These are phyloP conservation scores for Oncorhynchus nerka DNA, from an alignment of 2,113 vertebrate genomes.

Conservation along the genomic window DNA sequence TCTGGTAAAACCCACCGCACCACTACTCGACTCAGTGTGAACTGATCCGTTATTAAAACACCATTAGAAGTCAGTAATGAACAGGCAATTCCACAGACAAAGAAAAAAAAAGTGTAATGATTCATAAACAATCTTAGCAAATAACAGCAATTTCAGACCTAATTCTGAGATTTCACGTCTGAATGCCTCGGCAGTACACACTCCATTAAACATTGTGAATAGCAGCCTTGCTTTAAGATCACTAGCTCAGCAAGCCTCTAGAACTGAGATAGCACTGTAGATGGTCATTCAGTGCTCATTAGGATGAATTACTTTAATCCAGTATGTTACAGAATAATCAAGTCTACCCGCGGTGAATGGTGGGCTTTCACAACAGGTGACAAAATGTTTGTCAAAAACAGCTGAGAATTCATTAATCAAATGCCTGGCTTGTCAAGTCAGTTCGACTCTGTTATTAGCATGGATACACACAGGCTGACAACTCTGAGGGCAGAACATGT, in stretches of 20 bases:
- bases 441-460: background rate
- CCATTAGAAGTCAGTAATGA: constrained; percentile 54
- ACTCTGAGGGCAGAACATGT: background rate
- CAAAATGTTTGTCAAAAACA: constrained; percentile 10
- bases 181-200: constrained; percentile 56
- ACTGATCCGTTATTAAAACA: constrained; percentile 43
- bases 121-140: constrained; percentile 73
- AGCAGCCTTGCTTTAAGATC: constrained; percentile 48
- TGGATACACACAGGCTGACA: background rate
- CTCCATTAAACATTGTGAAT: constrained; percentile 60
- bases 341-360: constrained; percentile 26
- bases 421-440: background rate
- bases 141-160: constrained; percentile 77
- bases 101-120: constrained; percentile 60
- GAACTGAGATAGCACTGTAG: background rate
- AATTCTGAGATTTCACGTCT: constrained; percentile 75
- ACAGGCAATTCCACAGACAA: constrained; percentile 44
- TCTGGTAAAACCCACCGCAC: background rate
- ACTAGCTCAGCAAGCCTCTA: constrained; percentile 11
- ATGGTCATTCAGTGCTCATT: constrained; percentile 1
- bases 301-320: constrained; percentile 49
- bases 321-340: constrained; percentile 35
- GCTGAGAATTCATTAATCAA: constrained; percentile 6
- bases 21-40: constrained; percentile 22
- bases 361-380: constrained; percentile 5